These are phyloP conservation scores for Lampris megalopsis DNA, from an alignment of 2,113 vertebrate genomes.

Conservation along the genomic window DNA sequence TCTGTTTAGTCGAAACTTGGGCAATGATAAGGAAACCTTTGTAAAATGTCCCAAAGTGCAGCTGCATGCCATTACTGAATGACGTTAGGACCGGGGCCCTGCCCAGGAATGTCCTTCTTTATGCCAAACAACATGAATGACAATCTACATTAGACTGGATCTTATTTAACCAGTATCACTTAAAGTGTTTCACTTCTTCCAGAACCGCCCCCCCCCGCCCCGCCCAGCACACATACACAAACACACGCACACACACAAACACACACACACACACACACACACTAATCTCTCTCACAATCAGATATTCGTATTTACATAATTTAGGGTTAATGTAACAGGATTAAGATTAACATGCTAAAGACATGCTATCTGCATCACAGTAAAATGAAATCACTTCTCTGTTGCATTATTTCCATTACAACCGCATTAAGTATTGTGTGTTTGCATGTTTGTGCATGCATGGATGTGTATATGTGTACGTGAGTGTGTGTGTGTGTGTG, in stretches of 20 bases:
- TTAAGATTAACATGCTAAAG: conserved; percentile 62
- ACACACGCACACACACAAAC: background rate
- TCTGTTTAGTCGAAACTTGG: too few species aligned
- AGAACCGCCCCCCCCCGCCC: background rate
- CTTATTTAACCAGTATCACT: too few species aligned
- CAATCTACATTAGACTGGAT: too few species aligned
- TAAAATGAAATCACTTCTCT: background rate
- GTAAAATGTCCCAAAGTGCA: too few species aligned
- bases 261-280: conserved; percentile 26
- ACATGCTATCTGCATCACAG: conserved; percentile 8
- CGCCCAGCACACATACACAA: background rate
- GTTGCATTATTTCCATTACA: background rate
- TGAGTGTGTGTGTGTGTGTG: background rate
- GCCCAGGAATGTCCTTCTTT: too few species aligned
- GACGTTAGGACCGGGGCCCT: too few species aligned
- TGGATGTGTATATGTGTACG: background rate
- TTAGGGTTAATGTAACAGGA: conserved; percentile 69
- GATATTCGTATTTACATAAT: conserved; percentile 71
- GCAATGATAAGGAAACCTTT: too few species aligned
- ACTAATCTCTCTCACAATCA: conserved; percentile 35
- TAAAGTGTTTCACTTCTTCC: too few species aligned
- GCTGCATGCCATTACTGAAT: too few species aligned
- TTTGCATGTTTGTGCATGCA: background rate
- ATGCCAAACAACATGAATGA: too few species aligned
- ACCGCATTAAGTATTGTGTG: background rate